Percentiles rank a stretch among this genome's conserved stretches.
phyloP scores from a whole-genome alignment of 2,113 vertebrate genomes.

The Triplophysa rosa region DNA sequence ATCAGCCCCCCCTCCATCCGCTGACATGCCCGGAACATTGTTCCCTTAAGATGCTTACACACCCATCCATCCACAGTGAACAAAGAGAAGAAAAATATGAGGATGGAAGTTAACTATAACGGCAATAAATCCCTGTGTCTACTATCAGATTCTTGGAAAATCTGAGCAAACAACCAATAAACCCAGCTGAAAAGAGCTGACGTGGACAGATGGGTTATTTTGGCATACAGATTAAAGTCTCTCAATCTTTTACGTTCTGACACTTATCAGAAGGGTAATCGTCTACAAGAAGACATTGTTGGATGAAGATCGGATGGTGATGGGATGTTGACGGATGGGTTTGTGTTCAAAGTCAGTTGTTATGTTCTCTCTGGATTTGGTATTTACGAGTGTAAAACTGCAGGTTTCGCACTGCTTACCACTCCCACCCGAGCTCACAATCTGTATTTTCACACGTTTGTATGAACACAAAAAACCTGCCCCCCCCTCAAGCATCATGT shows the following conservation, averaged over 20 bases:
- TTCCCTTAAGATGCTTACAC: not conserved
- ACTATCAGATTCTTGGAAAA: conserved; percentile 16
- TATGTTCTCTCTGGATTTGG: conserved; percentile 7
- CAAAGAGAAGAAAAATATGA: not conserved
- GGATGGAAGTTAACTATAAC: conserved; percentile 21
- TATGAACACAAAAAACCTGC: conserved; percentile 32
- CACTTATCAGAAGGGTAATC: conserved; percentile 28
- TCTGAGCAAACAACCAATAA: conserved; percentile 40
- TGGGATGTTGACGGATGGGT: conserved; percentile 28
- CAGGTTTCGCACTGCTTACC: conserved; percentile 23
- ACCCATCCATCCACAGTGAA: not conserved
- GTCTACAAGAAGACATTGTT: conserved; percentile 25
- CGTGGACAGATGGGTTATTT: conserved; percentile 34
- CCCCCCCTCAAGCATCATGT: conserved; percentile 35
- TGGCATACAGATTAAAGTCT: conserved; percentile 18
- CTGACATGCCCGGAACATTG: not conserved
- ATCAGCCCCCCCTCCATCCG: too few relatives aligned
- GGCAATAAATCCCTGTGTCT: conserved; percentile 25
- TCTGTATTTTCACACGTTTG: conserved; percentile 16
- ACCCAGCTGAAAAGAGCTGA: conserved; percentile 4
- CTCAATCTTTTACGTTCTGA: conserved; percentile 23
- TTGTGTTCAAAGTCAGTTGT: conserved; percentile 26
- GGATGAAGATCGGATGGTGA: conserved; percentile 27
- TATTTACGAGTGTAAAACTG: conserved; percentile 20
- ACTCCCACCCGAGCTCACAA: not conserved